phyloP scores from a whole-genome alignment of 2,888 invertebrate genomes.

The Lithophane leautieri region DNA sequence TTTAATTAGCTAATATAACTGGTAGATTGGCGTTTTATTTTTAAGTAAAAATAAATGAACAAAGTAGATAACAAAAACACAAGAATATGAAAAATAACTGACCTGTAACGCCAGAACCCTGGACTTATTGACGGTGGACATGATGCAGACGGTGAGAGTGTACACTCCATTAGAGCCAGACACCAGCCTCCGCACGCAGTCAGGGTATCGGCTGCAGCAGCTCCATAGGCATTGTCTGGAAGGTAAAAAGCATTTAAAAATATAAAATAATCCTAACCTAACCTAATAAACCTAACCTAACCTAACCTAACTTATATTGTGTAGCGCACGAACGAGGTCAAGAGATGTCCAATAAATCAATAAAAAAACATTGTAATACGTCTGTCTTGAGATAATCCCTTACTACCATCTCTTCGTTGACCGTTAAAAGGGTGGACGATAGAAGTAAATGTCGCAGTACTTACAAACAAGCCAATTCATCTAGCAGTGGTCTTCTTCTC shows the following conservation, averaged over 20 bases:
- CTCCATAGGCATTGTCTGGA: conserved; percentile 94
- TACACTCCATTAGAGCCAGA: conserved; percentile 95
- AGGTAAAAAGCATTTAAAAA: conserved; percentile 16
- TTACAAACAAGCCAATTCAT: conserved; percentile 96
- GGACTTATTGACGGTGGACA: conserved; percentile 96
- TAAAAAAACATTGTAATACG: no score
- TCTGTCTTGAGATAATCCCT: background rate
- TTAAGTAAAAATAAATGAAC: no score
- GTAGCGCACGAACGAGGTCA: no score
- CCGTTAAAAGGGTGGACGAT: background rate
- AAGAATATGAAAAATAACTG: conserved; percentile 25
- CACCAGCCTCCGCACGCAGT: conserved; percentile 94
- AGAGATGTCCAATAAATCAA: no score
- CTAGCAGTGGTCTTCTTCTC: conserved; percentile 94
- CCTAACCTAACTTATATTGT: no score
- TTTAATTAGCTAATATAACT: no score
- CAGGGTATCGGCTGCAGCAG: conserved; percentile 94
- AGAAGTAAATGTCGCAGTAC: conserved; percentile 67
- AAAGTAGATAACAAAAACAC: no score
- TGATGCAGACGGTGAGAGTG: conserved; percentile 96
- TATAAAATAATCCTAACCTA: background rate
- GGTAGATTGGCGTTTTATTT: no score
- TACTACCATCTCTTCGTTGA: background rate
- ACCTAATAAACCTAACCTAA: no score
- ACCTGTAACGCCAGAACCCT: conserved; percentile 96